A percentile compares a stretch with the other conserved stretches of the same genome.
Conservation (phyloP, 2,888 invertebrate genomes). For the Acheta domesticus region DNA sequence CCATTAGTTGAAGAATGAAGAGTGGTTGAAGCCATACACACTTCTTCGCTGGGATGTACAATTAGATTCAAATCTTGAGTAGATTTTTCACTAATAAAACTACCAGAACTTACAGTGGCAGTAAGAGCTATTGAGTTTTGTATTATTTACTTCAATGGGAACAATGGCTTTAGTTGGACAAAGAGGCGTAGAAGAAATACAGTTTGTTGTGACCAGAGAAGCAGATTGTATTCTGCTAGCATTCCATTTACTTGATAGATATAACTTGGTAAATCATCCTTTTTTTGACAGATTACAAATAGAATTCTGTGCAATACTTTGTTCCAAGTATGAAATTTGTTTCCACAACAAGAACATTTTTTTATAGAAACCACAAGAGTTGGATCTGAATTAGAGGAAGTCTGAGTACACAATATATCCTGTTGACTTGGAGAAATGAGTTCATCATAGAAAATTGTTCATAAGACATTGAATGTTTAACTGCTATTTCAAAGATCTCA, state of each 20-base stretch:
- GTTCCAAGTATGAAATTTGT: not conserved
- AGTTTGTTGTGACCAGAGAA: not conserved
- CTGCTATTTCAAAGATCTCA: not conserved
- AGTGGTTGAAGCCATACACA: not conserved
- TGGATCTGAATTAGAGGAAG: not conserved
- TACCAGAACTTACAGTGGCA: slow-evolving; percentile 20
- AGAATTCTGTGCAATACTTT: not conserved
- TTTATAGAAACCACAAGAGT: not conserved
- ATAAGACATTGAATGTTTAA: not conserved
- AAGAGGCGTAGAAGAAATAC: not conserved
- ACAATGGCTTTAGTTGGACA: too few relatives aligned
- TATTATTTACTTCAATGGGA: slow-evolving; percentile 18
- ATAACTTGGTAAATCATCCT: not conserved
- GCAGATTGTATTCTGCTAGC: not conserved
- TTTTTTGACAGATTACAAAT: not conserved
- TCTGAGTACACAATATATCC: too few relatives aligned
- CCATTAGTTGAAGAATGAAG: not conserved
- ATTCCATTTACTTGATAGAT: not conserved
- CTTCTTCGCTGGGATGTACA: not conserved
- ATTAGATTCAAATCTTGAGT: not conserved
- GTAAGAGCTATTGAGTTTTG: not conserved
- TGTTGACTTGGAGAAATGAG: not conserved
- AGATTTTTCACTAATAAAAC: slow-evolving; percentile 6
- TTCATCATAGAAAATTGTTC: not conserved
- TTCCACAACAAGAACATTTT: not conserved